A percentile compares a stretch with the other conserved stretches of the same genome.
Evolutionary conservation across 2,797 vertebrate species (phyloP).

Genomic region (Sorex maritimensis): DNA sequence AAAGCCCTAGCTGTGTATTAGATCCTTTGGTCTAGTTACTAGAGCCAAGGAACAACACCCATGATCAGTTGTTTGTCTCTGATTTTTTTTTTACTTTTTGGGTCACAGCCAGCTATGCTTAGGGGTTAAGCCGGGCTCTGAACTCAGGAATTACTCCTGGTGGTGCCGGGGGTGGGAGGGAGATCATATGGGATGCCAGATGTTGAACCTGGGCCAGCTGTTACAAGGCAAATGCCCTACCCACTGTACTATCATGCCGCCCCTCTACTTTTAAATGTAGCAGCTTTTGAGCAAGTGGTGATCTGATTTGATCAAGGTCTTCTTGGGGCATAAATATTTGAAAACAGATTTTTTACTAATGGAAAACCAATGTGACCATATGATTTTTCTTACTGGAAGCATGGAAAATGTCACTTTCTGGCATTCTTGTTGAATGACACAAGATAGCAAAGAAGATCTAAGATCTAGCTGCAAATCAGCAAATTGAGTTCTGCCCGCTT

Average conservation of each 20-base stretch:
- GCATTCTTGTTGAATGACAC: constrained; percentile 52
- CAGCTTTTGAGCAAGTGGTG: constrained; percentile 50
- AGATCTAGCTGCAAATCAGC: not conserved
- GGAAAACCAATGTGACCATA: not conserved
- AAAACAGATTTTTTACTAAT: constrained; percentile 41
- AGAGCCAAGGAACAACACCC: constrained; percentile 28
- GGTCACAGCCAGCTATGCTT: too few relatives aligned
- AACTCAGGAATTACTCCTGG: too few relatives aligned
- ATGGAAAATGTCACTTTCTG: constrained; percentile 47
- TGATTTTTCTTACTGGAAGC: constrained; percentile 30
- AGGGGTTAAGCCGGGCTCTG: too few relatives aligned
- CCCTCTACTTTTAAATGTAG: constrained; percentile 64
- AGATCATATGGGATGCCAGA: too few relatives aligned
- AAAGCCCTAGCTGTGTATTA: not conserved
- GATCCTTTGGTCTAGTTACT: constrained; percentile 27
- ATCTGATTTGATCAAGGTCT: constrained; percentile 56
- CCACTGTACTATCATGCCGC: too few relatives aligned
- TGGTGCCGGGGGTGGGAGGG: too few relatives aligned
- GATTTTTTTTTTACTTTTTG: too few relatives aligned
- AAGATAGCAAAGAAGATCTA: constrained; percentile 22
- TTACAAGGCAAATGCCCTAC: too few relatives aligned
- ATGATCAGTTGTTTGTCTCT: not conserved
- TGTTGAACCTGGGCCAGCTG: too few relatives aligned
- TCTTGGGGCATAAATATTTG: constrained; percentile 35
- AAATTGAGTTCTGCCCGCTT: constrained; percentile 12